These are phyloP conservation scores for Araneus ventricosus DNA, from an alignment of 1,140 invertebrate genomes.

Conservation along the genomic window DNA sequence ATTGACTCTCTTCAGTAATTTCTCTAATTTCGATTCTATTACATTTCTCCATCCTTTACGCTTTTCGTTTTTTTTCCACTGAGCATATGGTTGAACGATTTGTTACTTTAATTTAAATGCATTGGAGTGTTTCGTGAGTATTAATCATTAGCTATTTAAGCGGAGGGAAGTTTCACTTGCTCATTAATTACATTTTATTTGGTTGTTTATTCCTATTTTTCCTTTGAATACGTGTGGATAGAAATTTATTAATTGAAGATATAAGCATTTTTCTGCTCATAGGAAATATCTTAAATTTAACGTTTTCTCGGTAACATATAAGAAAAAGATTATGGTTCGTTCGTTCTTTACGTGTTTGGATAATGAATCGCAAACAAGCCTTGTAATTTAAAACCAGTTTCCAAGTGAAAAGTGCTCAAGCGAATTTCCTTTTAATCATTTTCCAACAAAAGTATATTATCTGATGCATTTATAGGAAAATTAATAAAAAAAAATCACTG, in stretches of 20 bases:
- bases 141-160: slow-evolving; percentile 38
- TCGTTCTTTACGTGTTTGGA: neutral
- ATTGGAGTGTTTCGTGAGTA: neutral
- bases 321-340: neutral
- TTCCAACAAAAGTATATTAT: neutral
- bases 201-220: neutral
- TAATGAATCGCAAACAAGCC: neutral
- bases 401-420: neutral
- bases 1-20: slow-evolving; percentile 53
- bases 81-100: neutral
- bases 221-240: neutral
- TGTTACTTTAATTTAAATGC: slow-evolving; percentile 56
- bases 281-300: neutral
- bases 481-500: neutral
- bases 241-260: neutral
- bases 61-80: neutral
- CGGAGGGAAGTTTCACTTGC: slow-evolving; percentile 7
- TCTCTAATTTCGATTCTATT: slow-evolving; percentile 37
- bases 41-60: slow-evolving; percentile 5
- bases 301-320: neutral
- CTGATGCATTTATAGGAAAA: neutral
- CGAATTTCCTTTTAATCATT: neutral
- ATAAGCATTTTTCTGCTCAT: neutral
- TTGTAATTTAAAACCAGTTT: neutral
- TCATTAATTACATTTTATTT: slow-evolving; percentile 41